Base-by-base conservation (phyloP, 2,888 invertebrate genomes). In the Hedychridium roseum region DNA sequence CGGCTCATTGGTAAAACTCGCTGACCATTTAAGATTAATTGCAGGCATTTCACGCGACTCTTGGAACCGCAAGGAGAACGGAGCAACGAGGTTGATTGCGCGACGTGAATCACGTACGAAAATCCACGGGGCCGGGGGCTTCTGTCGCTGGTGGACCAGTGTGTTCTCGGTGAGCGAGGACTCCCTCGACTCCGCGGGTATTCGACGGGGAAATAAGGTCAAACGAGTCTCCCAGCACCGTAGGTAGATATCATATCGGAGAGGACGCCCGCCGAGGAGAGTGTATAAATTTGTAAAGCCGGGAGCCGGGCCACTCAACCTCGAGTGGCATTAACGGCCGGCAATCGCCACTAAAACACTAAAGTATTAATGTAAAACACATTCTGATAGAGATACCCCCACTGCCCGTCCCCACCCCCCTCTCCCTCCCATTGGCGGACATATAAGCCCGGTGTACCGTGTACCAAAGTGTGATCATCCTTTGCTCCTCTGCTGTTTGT, bases 281-380 rank as follows among this genome's bases (percentile, higher is more conserved):
- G 73, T 71, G 73, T 71, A 69, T 75, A 75, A 75, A 75, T 75
- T 74, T 75, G 73, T 75, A 74, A 76, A 74, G 73, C 64, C 66
- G 61, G 72, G 70, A 73, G 74, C 73, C 64, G 48, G 63, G 60
- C 71, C 70, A 71, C 73, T 73, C 73, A 67, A 63, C 52, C 61
- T 59, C 64, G 69, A 69, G 73, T 71, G 74, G 74, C 75, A 71
- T 76, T 75, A 77, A 77, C 71, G 71, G 71, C 68, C 63, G 68
- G 73, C 74, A 72, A 75, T 75, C 74, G 74, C 73, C 67, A 71
- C 70, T 75, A 69, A 74, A 76, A 76, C 74, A 74, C 74, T 71
- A 66, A 68, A 69, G 78, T 76, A 77, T 77, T 77, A 77, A 77
- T 78, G 78, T 78, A 76, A 76, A 78, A 77, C 75, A 76, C 74